Percentiles rank a stretch among this genome's conserved stretches.
phyloP scores from a whole-genome alignment of 2,113 vertebrate species.

The Dasyprocta punctata region DNA sequence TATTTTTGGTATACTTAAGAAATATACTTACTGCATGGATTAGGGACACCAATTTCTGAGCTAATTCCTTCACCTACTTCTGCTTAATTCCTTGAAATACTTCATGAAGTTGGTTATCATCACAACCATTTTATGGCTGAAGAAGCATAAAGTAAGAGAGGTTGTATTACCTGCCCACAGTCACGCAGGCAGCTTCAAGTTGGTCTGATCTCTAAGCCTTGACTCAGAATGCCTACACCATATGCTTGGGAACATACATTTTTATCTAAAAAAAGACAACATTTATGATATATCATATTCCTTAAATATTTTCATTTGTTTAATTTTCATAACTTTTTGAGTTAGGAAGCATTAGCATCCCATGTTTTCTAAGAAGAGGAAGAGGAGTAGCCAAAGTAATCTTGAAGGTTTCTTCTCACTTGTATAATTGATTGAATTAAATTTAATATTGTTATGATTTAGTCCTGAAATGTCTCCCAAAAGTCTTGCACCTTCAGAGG shows the following conservation, averaged over 20 bases:
- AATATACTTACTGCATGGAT: background rate
- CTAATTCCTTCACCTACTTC: background rate
- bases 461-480: background rate
- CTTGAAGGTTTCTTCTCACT: background rate
- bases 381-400: background rate
- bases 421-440: constrained; percentile 57
- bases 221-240: background rate
- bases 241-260: background rate
- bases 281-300: background rate
- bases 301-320: background rate
- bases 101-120: background rate
- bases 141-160: background rate
- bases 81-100: background rate
- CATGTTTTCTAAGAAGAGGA: background rate
- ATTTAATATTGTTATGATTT: background rate
- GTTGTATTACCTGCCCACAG: rapidly evolving
- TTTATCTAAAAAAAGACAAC: background rate
- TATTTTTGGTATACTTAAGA: background rate
- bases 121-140: background rate
- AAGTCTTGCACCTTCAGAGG: background rate
- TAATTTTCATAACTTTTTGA: constrained; percentile 22
- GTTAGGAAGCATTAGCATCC: background rate
- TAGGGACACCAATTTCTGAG: background rate
- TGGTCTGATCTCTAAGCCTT: background rate
- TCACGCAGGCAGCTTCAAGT: background rate